Base-by-base conservation (phyloP, 2,113 vertebrate species). In the Suncus etruscus region DNA sequence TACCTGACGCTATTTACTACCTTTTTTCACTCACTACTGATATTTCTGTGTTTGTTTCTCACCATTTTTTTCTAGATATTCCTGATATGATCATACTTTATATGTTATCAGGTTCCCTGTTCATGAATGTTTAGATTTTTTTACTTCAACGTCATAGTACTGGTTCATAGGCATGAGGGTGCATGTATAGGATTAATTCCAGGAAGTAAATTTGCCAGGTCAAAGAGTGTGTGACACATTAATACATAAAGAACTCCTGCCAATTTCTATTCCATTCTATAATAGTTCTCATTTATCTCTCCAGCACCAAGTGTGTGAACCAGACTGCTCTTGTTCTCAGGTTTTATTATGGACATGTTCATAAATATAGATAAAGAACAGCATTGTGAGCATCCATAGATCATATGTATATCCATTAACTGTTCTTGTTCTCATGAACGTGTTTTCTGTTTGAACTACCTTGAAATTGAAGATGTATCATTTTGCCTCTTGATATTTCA, bases 391-490 rank as follows among this genome's bases (percentile, higher is more conserved):
- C 74, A 14, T 48, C 32, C 51, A 5, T 45, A 45, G 24, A 47
- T 8, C 63, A 15, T 88, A 79, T 20, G 3, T 50, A 25, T 16
- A 45, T 27, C 77, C n/a, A 6, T 12, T 72, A 39, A 16, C 48
- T 66, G 5, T 22, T 22, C 69, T 2, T 78, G 16, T 87, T 89
- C 51, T 86, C 7, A 32, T 27, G 65, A 86, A 70, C 54, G 31
- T 72, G 27, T 31, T 79, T 50, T 9, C n/a, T 74, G 11, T 92
- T 81, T 85, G 51, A 92, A 31, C 48, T 74, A 10, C 82, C 87
- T 80, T 8, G 74, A 93, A 91, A 27, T 65, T 74, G 66, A 94
- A 94, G 85, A 75, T 1, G 9, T 31, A 39, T 83, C 54, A 32
- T 87, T 90, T 89, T 51, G n/a, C 68, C 39, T 24, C n/a, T 90